Evolutionary conservation across 2,888 invertebrate species (phyloP).

Genomic region (Latheticus oryzae): DNA sequence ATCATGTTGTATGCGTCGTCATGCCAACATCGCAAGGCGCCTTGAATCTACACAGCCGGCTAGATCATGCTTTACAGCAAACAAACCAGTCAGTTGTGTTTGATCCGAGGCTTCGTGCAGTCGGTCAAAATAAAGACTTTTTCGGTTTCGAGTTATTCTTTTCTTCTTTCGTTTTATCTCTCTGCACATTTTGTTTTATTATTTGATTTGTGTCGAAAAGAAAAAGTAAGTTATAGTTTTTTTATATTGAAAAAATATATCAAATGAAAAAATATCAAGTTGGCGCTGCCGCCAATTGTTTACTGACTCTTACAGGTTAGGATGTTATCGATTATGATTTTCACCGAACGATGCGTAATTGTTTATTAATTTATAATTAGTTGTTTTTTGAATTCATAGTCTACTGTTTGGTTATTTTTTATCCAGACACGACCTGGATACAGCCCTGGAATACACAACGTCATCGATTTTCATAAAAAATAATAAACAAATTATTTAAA

Average conservation of each 20-base stretch:
- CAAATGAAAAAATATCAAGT: too few relatives aligned
- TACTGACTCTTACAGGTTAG: slow-evolving; percentile 33
- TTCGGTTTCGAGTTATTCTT: slow-evolving; percentile 23
- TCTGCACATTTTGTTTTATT: slow-evolving; percentile 1
- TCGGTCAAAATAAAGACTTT: slow-evolving; percentile 54
- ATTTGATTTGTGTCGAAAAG: too few relatives aligned
- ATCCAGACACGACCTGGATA: slow-evolving; percentile 1
- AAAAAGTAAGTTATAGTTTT: too few relatives aligned
- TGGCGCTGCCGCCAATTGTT: slow-evolving; percentile 30
- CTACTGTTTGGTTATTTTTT: slow-evolving; percentile 2
- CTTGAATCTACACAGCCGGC: slow-evolving; percentile 37
- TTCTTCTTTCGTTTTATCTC: slow-evolving; percentile 24
- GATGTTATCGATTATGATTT: slow-evolving; percentile 36
- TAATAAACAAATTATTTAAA: too few relatives aligned
- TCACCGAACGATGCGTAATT: slow-evolving; percentile 24
- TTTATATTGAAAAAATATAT: too few relatives aligned
- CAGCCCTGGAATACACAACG: slow-evolving; percentile 1
- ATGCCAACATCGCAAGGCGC: slow-evolving; percentile 39
- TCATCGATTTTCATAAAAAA: too few relatives aligned
- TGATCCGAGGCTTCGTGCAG: slow-evolving; percentile 60
- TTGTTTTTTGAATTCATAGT: too few relatives aligned
- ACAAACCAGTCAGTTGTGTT: slow-evolving; percentile 55
- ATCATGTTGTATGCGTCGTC: slow-evolving; percentile 35
- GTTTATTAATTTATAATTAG: slow-evolving; percentile 31
- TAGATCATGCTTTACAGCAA: slow-evolving; percentile 28